A percentile compares a stretch with the other conserved stretches of the same genome.
Evolutionary conservation across 2,888 invertebrate species (phyloP).

Genomic region (Sepioteuthis lessoniana): DNA sequence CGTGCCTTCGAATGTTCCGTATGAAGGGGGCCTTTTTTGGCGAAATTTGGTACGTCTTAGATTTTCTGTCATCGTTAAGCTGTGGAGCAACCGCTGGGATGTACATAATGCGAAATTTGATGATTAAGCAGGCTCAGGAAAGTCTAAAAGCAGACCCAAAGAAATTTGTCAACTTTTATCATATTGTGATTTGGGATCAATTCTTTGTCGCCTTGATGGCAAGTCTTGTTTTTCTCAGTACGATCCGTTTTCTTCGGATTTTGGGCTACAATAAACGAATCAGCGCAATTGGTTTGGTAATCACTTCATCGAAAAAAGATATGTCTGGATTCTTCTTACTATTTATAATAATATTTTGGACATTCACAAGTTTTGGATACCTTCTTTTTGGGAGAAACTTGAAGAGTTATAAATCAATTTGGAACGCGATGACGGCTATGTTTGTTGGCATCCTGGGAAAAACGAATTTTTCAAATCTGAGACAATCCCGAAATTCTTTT

Average conservation of each 20-base stretch:
- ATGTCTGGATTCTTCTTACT: constrained; percentile 75
- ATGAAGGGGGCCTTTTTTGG: constrained; percentile 66
- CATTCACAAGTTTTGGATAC: constrained; percentile 70
- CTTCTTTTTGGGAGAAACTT: constrained; percentile 69
- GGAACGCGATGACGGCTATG: constrained; percentile 72
- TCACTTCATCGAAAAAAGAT: constrained; percentile 72
- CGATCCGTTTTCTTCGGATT: constrained; percentile 66
- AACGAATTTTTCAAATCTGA: constrained; percentile 59
- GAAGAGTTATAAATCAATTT: constrained; percentile 68
- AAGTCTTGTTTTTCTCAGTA: constrained; percentile 59
- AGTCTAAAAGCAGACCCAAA: constrained; percentile 58
- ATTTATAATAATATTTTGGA: constrained; percentile 73
- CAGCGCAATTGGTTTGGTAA: constrained; percentile 75
- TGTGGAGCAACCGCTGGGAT: constrained; percentile 65
- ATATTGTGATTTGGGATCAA: constrained; percentile 75
- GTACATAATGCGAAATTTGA: constrained; percentile 67
- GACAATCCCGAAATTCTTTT: constrained; percentile 57
- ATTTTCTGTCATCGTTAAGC: constrained; percentile 72
- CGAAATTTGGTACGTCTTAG: constrained; percentile 74
- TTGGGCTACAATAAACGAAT: constrained; percentile 77
- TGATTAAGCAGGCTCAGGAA: constrained; percentile 53
- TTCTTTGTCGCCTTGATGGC: constrained; percentile 60
- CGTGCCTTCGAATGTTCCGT: constrained; percentile 54
- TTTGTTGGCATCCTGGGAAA: constrained; percentile 70
- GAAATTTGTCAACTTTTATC: constrained; percentile 71